A percentile compares a stretch with the other conserved stretches of the same genome.
These are phyloP conservation scores for Nyctibius grandis DNA, from an alignment of 2,797 vertebrate species.

Conservation along the genomic window DNA sequence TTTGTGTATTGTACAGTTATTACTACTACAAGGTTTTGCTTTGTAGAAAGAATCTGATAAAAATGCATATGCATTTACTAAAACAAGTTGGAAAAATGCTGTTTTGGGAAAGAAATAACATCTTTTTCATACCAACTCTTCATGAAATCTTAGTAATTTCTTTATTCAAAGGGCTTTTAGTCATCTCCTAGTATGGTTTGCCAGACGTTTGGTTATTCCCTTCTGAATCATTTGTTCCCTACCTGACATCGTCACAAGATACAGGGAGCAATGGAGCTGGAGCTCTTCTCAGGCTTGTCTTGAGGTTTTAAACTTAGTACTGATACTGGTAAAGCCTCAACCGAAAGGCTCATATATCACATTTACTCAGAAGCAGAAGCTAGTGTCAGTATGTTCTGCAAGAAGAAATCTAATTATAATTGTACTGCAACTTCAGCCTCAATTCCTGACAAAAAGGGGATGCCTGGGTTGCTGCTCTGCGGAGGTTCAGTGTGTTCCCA, in stretches of 20 bases:
- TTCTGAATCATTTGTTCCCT: neutral
- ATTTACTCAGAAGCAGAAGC: neutral
- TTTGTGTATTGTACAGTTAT: neutral
- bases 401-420: neutral
- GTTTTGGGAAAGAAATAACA: neutral
- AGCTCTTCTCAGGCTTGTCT: neutral
- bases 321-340: neutral
- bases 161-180: neutral
- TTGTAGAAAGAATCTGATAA: neutral
- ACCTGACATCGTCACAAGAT: neutral
- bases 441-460: neutral
- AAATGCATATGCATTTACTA: neutral
- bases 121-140: neutral
- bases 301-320: neutral
- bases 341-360: neutral
- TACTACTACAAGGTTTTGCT: neutral
- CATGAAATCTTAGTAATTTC: neutral
- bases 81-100: neutral
- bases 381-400: neutral
- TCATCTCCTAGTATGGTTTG: neutral
- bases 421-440: neutral
- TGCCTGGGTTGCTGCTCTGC: fast-evolving
- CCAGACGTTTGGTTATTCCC: neutral
- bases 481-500: fast-evolving
- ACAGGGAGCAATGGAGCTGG: neutral